Conservation (phyloP, 2,113 vertebrate species). For the Aix galericulata region DNA sequence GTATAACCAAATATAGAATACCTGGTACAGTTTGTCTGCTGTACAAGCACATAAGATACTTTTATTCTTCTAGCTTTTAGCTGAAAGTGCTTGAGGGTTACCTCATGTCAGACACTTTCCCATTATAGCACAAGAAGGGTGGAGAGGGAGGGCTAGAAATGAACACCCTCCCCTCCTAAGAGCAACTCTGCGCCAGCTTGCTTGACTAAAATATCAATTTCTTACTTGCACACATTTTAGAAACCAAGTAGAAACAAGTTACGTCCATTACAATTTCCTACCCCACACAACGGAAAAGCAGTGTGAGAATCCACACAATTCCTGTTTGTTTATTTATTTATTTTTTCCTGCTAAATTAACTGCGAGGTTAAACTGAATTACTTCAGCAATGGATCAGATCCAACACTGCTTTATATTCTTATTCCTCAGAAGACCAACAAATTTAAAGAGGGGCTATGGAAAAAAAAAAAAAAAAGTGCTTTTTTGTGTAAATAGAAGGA, state of each 20-base stretch:
- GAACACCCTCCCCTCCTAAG: neutral
- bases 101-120: neutral
- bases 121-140: neutral
- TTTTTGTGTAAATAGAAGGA: neutral
- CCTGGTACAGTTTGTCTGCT: neutral
- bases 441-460: neutral
- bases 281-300: neutral
- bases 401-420: neutral
- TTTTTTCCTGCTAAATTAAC: neutral
- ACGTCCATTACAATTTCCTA: fast-evolving
- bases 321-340: neutral
- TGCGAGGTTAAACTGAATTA: neutral
- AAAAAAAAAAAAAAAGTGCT: neutral
- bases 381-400: neutral
- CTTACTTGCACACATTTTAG: neutral
- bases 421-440: neutral
- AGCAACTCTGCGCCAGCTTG: neutral
- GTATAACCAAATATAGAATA: neutral
- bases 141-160: neutral
- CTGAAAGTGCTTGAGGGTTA: neutral
- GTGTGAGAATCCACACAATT: neutral
- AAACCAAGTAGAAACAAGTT: neutral
- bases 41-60: neutral
- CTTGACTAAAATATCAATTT: neutral
- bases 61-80: neutral